Percentiles rank a stretch among this genome's conserved stretches.
phyloP scores from a whole-genome alignment of 2,888 invertebrate species.

The Ametastegia equiseti region DNA sequence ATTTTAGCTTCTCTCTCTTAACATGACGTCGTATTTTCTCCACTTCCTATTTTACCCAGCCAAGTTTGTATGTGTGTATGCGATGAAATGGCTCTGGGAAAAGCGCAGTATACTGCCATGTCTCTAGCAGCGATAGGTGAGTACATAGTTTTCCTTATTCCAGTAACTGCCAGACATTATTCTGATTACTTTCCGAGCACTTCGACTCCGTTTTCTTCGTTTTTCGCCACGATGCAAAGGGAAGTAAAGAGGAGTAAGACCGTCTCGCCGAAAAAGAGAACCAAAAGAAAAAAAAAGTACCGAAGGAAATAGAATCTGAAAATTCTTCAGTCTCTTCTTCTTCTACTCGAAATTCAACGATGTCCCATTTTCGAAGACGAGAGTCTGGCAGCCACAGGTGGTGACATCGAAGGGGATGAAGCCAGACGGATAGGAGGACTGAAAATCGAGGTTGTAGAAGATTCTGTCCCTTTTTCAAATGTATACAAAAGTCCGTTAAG shows the following conservation, averaged over 20 bases:
- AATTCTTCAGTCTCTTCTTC: neutral
- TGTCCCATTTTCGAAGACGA: neutral
- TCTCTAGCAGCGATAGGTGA: neutral
- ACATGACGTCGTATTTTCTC: neutral
- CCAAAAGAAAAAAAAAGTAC: neutral
- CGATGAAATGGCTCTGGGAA: neutral
- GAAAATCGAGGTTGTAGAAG: neutral
- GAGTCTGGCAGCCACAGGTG: conserved; percentile 12
- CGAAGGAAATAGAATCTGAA: neutral
- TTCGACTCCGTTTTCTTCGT: neutral
- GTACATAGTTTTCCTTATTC: neutral
- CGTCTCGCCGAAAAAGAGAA: neutral
- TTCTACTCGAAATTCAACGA: neutral
- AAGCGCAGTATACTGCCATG: neutral
- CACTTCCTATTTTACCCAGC: neutral
- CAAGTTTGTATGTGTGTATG: neutral
- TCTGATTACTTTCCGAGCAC: conserved; percentile 35
- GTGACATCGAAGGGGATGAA: conserved; percentile 7
- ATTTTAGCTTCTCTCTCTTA: neutral
- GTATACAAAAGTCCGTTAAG: neutral
- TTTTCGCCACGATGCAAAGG: neutral
- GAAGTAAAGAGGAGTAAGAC: neutral
- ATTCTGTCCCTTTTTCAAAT: neutral
- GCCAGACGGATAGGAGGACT: neutral
- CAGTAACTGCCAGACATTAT: conserved; percentile 20